A percentile compares a stretch with the other conserved stretches of the same genome.
phyloP scores from a whole-genome alignment of 2,797 vertebrate genomes.

The Brachyrhaphis roseni region DNA sequence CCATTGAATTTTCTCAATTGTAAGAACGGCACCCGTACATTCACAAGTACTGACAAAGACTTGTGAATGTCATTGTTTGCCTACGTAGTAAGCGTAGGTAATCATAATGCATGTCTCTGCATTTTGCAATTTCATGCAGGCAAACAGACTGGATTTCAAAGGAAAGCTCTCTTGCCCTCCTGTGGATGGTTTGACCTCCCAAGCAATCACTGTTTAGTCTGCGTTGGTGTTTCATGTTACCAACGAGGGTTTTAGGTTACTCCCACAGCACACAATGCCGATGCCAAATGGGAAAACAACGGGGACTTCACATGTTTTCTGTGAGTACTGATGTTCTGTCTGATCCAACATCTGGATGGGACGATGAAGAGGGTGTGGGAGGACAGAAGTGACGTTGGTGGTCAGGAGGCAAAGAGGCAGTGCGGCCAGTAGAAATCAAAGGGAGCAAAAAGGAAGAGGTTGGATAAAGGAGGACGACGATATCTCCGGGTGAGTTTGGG shows the following conservation, averaged over 20 bases:
- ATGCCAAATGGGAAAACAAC: constrained; percentile 41
- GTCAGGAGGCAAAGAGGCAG: constrained; percentile 7
- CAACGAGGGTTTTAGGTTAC: constrained; percentile 31
- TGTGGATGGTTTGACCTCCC: constrained; percentile 34
- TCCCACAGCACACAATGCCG: constrained; percentile 3
- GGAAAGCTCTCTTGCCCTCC: constrained; percentile 6
- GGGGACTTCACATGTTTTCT: constrained; percentile 40
- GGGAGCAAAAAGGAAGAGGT: background rate
- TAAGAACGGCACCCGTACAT: background rate
- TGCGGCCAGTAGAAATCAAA: constrained; percentile 14
- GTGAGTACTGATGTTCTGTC: constrained; percentile 51
- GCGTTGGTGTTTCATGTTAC: constrained; percentile 35
- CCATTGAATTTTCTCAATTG: background rate
- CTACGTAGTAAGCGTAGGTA: accelerated
- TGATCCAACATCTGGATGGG: constrained; percentile 56
- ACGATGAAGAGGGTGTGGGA: constrained; percentile 5
- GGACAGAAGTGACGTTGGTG: background rate
- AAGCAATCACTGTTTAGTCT: constrained; percentile 28
- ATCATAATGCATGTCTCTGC: background rate
- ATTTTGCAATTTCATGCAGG: background rate
- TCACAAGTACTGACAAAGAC: background rate
- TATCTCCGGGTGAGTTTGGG: background rate
- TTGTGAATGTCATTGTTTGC: accelerated
- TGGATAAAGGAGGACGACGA: background rate
- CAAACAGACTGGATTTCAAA: constrained; percentile 31